phyloP scores from a whole-genome alignment of 2,888 invertebrate genomes.

The Ceratothoa steindachneri region DNA sequence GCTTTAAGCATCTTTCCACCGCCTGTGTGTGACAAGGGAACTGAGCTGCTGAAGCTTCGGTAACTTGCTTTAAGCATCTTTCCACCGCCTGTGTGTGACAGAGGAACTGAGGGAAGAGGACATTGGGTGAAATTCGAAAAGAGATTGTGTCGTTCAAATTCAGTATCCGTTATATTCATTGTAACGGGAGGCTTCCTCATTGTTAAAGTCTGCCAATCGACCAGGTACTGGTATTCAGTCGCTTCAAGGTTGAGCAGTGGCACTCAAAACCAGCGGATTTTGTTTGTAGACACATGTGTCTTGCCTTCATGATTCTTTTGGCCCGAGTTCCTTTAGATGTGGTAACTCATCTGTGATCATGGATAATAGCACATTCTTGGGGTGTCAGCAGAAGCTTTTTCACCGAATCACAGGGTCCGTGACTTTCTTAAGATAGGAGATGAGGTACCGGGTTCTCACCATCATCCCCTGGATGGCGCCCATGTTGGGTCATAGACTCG shows the following conservation, averaged over 20 bases:
- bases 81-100: background rate
- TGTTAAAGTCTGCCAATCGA: background rate
- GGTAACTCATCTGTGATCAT: background rate
- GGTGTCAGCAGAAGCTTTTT: background rate
- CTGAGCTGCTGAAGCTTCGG: background rate
- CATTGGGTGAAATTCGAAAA: background rate
- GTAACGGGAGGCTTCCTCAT: background rate
- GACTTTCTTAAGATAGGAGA: background rate
- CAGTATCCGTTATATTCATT: background rate
- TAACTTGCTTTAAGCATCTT: background rate
- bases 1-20: too few relatives aligned
- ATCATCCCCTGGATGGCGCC: background rate
- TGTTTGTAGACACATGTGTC: background rate
- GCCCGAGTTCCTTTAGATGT: background rate
- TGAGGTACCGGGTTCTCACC: background rate
- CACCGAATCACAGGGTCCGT: background rate
- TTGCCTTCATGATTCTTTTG: background rate
- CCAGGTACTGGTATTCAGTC: background rate
- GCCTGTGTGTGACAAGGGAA: too few relatives aligned
- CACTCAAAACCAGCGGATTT: background rate
- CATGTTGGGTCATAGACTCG: too few relatives aligned
- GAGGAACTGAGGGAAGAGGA: background rate
- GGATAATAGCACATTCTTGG: background rate
- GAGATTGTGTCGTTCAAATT: background rate
- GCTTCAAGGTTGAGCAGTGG: background rate